Base-by-base conservation (phyloP, 1,140 invertebrate species). In the Leptinotarsa lineolata region DNA sequence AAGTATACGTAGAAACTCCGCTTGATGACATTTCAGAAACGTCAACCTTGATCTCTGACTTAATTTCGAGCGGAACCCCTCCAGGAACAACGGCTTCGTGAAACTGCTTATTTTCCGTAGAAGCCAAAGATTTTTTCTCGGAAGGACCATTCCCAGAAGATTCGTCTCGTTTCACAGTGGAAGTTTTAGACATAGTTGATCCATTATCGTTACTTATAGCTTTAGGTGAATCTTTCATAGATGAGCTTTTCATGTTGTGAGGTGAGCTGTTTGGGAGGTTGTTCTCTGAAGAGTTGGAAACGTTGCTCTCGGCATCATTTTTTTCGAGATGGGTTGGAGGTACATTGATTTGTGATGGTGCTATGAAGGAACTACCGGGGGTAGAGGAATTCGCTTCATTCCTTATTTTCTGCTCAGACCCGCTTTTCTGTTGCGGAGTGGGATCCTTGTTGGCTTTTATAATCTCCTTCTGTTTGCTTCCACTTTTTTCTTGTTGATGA, bases 371-470 rank as follows among this genome's bases (percentile, higher is more conserved):
- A 54, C 48, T 16, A 18, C 5, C 48, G 13, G 48, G 6, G 3
- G 13, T n/a, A n/a, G 2, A 39, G 11, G 30, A 39, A 54, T 54
- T 18, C n/a, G 2, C 1, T 70, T 30, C 63, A 21, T 8, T 30
- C 30, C 61, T 44, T 13, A n/a, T 46, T 65, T 15, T 71, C 68
- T 18, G 8, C 48, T 21, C 20, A n/a, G 22, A 45, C 58, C 4
- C 12, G 15, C 20, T 30, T 46, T 72, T 58, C 48, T 21, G n/a
- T 60, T 72, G 21, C 15, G n/a, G n/a, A 21, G 15, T 46, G 15
- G 46, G 58, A 45, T 74, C 65, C 30, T 60, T 59, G 16, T 5
- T 54, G 61, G 13, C 39, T 70, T 70, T 45, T 71, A 5, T 16
- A 16, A 13, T 22, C 20, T 60, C 59, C 18, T 20, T 59, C 68